Evolutionary conservation across 2,888 invertebrate genomes (phyloP), one percentile per base, ranked within the genome.

Genomic region (Pseudococcus jackbeardsleyi): DNA sequence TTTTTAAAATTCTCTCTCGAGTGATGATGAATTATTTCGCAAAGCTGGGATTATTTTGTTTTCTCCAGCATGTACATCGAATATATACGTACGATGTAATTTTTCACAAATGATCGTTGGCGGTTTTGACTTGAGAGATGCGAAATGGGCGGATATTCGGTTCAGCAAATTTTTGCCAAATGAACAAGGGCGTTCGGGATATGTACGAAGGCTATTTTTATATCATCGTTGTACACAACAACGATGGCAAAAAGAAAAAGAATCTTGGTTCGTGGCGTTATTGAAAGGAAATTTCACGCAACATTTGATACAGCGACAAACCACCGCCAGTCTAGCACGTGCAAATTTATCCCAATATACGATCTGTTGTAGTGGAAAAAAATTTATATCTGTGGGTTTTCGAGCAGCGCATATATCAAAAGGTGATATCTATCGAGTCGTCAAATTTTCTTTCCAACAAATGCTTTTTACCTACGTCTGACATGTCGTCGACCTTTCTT

Each of bases 1-100:
- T 26, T 33, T 33, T 72, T 72, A 72, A 72, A 72, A 72, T 72
- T 72, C 26, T 72, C 26, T 72, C 72, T 72, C 72, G 33, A 72
- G 64, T 64, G 64, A 64, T 64, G 64, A 64, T 64, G 11, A 64
- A 64, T 64, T 64, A 64, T 72, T 33, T 72, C 17, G 72, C 15
- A 72, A 72, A 72, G 33, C 33, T 72, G 33, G 72, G 72, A 26
- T 33, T 15, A 72, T 72, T 72, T 72, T 72, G 72, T 72, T 72
- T 72, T 33, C 72, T 72, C 72, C 12, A 33, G 17, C 17, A 42
- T 42, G 42, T 42, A 42, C 42, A 42, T 42, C 42, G 9, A 42
- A 42, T 42, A 42, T 42, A 42, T 42, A 42, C 5, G 42, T 42
- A 33, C 8, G 33, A 1, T 11, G 19, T 33, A 33, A 72, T 72